A percentile compares a stretch with the other conserved stretches of the same genome.
Evolutionary conservation across 2,113 vertebrate genomes (phyloP).

Genomic region (Stomatorhinus ivindoensis): DNA sequence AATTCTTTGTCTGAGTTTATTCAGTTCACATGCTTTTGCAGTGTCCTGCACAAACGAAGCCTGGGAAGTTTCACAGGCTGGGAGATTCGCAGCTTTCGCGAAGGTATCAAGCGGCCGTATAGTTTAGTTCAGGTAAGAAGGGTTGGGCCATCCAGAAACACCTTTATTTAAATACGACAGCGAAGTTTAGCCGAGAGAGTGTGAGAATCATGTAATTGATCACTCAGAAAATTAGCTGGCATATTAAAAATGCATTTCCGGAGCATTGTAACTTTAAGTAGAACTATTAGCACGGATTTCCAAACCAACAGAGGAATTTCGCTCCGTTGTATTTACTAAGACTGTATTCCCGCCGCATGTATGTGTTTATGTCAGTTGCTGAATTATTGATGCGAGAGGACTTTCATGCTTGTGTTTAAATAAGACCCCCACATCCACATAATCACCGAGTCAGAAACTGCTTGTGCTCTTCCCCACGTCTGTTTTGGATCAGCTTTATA

Average conservation of each 20-base stretch:
- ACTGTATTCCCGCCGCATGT: not conserved
- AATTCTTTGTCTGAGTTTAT: not conserved
- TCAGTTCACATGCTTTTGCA: not conserved
- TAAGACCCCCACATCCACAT: not conserved
- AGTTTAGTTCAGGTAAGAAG: constrained; percentile 1
- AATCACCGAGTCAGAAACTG: not conserved
- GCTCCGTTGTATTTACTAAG: not conserved
- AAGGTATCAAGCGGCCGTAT: not conserved
- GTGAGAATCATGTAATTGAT: not conserved
- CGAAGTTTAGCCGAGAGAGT: not conserved
- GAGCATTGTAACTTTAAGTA: not conserved
- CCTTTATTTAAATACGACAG: not conserved
- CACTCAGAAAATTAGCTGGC: not conserved
- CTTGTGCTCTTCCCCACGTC: not conserved
- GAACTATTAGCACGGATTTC: not conserved
- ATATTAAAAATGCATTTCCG: not conserved
- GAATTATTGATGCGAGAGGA: not conserved
- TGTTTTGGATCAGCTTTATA: not conserved
- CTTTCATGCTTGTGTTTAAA: not conserved
- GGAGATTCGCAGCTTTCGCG: not conserved
- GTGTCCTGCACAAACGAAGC: not conserved
- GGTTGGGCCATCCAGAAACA: not conserved
- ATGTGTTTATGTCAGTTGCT: not conserved
- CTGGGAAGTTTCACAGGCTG: not conserved
- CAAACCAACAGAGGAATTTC: not conserved